A percentile compares a stretch with the other conserved stretches of the same genome.
Evolutionary conservation across 2,797 vertebrate genomes (phyloP).

Genomic region (Psittacula derbiana): DNA sequence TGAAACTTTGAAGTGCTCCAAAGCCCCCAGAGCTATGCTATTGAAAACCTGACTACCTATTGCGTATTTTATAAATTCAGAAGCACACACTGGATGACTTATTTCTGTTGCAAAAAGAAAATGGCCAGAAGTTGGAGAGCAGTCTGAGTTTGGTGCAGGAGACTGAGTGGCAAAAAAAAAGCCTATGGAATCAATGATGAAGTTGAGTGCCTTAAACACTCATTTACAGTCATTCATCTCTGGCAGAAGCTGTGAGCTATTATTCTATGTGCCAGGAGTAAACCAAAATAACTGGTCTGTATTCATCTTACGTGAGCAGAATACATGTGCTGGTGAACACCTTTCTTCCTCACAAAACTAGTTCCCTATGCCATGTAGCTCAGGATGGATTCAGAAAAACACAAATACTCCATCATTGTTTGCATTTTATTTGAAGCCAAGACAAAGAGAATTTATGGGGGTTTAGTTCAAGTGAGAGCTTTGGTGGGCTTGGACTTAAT

Average conservation of each 20-base stretch:
- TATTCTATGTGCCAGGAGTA: constrained; percentile 19
- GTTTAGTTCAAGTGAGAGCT: neutral
- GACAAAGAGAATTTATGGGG: neutral
- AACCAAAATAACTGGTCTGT: neutral
- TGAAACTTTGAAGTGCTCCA: neutral
- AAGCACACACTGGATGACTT: neutral
- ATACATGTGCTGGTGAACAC: neutral
- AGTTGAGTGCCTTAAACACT: constrained; percentile 35
- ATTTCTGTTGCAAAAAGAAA: constrained; percentile 32
- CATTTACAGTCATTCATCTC: constrained; percentile 58
- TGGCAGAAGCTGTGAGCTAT: constrained; percentile 37
- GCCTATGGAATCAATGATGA: constrained; percentile 16
- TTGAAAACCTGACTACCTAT: neutral
- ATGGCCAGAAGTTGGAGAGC: neutral
- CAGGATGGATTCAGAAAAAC: neutral
- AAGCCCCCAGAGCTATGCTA: neutral
- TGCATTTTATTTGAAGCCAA: neutral
- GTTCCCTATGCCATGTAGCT: neutral
- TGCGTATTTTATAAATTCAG: neutral
- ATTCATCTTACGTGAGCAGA: neutral
- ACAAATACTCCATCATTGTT: neutral
- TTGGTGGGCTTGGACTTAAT: neutral
- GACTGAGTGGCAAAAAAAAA: neutral
- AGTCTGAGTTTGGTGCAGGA: neutral
- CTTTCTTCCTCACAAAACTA: neutral